These are phyloP conservation scores for Psittacula derbiana DNA, from an alignment of 2,797 vertebrate genomes.

Conservation along the genomic window DNA sequence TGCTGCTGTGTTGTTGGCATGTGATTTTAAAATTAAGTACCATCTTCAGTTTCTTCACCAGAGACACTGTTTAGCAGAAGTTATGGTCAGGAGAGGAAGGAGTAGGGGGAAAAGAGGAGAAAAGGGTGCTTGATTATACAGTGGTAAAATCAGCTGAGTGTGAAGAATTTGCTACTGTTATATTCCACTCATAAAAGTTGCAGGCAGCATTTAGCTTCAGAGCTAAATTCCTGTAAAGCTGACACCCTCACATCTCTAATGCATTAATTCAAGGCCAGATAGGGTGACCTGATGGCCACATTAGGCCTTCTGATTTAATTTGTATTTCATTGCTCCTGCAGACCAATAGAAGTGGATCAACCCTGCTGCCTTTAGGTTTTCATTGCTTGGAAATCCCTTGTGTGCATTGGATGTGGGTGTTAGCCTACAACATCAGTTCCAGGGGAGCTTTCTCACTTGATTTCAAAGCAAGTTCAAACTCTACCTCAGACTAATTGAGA, in stretches of 20 bases:
- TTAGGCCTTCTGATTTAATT: not conserved
- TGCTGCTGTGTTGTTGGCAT: not conserved
- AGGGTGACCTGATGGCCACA: not conserved
- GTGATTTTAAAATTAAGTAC: not conserved
- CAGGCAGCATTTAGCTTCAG: not conserved
- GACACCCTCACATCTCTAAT: not conserved
- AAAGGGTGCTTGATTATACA: not conserved
- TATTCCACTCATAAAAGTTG: not conserved
- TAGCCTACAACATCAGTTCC: not conserved
- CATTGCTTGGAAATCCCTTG: not conserved
- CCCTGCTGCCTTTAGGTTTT: not conserved
- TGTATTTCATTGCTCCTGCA: not conserved
- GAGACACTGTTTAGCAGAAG: not conserved
- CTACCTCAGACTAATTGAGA: not conserved
- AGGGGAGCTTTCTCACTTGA: not conserved
- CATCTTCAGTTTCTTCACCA: not conserved
- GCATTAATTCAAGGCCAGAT: not conserved
- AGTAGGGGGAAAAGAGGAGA: not conserved
- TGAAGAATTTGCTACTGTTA: not conserved
- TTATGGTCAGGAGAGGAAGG: not conserved
- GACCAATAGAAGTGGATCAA: rapidly evolving
- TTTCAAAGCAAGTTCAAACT: not conserved
- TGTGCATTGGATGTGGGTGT: not conserved
- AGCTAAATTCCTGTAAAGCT: not conserved
- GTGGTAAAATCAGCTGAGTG: not conserved